A percentile compares a stretch with the other conserved stretches of the same genome.
phyloP scores from a whole-genome alignment of 2,113 vertebrate species.

The Coregonus clupeaformis region DNA sequence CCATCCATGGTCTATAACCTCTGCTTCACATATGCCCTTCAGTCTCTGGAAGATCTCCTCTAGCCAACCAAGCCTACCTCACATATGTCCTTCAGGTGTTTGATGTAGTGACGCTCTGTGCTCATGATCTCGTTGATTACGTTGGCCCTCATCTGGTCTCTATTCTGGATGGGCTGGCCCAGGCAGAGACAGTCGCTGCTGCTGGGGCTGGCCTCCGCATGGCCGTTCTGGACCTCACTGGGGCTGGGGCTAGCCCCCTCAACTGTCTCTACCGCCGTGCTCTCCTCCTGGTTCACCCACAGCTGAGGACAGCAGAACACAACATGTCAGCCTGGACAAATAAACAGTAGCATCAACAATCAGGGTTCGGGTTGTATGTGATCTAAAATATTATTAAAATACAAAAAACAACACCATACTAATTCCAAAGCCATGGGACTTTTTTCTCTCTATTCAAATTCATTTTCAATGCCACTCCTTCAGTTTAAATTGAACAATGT shows the following conservation, averaged over 20 bases:
- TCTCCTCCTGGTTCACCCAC: constrained; percentile 88
- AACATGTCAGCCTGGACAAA: neutral
- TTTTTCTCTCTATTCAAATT: neutral
- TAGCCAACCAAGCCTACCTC: constrained; percentile 67
- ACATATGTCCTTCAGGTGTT: constrained; percentile 89
- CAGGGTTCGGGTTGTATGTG: neutral
- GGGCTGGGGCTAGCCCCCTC: constrained; percentile 66
- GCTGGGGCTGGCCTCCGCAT: constrained; percentile 74
- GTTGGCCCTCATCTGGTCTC: constrained; percentile 91
- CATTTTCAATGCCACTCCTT: neutral
- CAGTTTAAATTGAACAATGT: neutral
- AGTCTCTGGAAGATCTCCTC: neutral
- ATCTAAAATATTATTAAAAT: neutral
- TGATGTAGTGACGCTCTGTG: constrained; percentile 90
- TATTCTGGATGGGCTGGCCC: constrained; percentile 83
- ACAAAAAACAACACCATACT: neutral
- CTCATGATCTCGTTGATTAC: constrained; percentile 94
- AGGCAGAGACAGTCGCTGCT: constrained; percentile 84
- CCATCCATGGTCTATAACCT: no score
- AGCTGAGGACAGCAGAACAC: constrained; percentile 65
- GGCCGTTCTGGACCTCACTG: constrained; percentile 86
- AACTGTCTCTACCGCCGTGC: constrained; percentile 67
- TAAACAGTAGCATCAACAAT: neutral
- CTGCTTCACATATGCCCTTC: no score
- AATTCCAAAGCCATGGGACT: neutral